These are phyloP conservation scores for Pycnonotus jocosus DNA, from an alignment of 2,113 vertebrate genomes.

Conservation along the genomic window DNA sequence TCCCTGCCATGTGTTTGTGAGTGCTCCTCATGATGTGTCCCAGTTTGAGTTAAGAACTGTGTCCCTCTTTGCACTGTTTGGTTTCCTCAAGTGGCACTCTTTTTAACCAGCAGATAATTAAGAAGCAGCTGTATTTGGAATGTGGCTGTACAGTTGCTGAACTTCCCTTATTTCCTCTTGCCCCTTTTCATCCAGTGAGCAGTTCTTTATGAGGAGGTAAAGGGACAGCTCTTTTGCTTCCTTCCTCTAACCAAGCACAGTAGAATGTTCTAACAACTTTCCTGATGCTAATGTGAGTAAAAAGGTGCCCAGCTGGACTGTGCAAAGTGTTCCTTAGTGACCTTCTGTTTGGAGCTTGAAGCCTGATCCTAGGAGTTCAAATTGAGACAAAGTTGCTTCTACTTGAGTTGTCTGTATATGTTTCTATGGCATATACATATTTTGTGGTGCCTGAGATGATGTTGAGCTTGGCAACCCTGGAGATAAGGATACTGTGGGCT, in stretches of 20 bases:
- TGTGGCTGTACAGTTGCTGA: background rate
- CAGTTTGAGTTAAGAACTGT: background rate
- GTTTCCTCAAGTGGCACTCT: background rate
- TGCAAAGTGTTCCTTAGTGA: background rate
- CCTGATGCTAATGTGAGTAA: background rate
- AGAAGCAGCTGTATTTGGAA: background rate
- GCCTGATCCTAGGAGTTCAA: background rate
- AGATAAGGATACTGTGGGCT: background rate
- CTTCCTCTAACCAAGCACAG: background rate
- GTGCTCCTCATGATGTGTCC: fast-evolving
- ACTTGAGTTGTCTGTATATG: background rate
- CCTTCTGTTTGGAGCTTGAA: background rate
- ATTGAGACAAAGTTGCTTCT: background rate
- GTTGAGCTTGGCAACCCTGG: background rate
- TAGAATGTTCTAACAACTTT: background rate
- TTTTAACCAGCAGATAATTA: background rate
- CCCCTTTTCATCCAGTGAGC: background rate
- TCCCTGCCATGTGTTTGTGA: background rate
- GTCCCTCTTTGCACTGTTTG: background rate
- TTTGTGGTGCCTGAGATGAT: background rate
- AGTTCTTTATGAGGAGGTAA: background rate
- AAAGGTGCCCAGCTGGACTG: background rate
- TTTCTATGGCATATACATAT: background rate
- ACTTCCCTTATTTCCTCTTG: background rate
- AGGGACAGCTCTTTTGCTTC: background rate